These are phyloP conservation scores for Eupeodes luniger DNA, from an alignment of 2,888 invertebrate genomes.

Conservation along the genomic window DNA sequence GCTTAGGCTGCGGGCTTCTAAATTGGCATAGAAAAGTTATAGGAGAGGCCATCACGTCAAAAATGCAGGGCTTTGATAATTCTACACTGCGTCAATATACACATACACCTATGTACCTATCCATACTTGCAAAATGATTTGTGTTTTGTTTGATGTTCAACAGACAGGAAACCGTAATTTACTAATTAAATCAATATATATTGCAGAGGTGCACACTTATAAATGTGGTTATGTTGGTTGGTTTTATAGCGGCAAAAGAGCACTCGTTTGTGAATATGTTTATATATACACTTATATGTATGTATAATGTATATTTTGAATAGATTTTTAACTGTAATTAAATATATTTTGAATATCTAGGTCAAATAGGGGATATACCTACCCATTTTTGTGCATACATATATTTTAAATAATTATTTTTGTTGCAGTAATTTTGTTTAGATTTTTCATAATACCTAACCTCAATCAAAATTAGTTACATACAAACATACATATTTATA, in stretches of 20 bases:
- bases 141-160: constrained; percentile 69
- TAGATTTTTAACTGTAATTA: not conserved
- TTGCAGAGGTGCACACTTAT: not conserved
- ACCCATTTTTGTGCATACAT: too few species aligned
- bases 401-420: not conserved
- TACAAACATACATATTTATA: too few species aligned
- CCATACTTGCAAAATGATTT: constrained; percentile 19
- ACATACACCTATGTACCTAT: too few species aligned
- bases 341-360: not conserved
- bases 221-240: constrained; percentile 18
- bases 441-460: not conserved
- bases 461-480: too few species aligned
- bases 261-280: not conserved
- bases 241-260: not conserved
- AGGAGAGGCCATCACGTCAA: not conserved
- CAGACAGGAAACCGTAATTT: constrained; percentile 68
- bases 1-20: constrained; percentile 51
- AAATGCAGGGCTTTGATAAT: too few species aligned
- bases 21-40: not conserved
- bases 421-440: not conserved
- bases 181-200: constrained; percentile 60
- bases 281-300: too few species aligned
- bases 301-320: too few species aligned
- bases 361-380: not conserved
- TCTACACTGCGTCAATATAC: not conserved